Evolutionary conservation across 2,888 invertebrate genomes (phyloP), one percentile per base, ranked within the genome.

Genomic region (Hetaerina titia): DNA sequence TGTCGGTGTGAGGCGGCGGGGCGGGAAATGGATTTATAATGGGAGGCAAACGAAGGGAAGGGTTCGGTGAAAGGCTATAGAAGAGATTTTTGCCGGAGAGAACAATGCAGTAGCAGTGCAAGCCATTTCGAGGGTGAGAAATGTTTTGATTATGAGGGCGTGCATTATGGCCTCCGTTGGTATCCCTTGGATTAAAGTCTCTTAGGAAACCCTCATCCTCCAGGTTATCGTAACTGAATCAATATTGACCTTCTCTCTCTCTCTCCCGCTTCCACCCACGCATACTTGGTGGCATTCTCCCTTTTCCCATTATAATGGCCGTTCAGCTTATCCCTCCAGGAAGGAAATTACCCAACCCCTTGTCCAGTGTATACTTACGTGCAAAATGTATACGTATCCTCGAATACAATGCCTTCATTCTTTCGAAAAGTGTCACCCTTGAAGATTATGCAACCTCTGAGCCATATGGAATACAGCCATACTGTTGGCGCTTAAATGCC

Each of bases 231-330:
- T 81, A 81, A 31, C 81, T 81, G 31, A 81, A 81, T 81, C 81
- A 81, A 81, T 81, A 81, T 81, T 81, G 81, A 81, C 81, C 81
- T 81, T 81, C 81, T 81, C n/a, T 69, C 69, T 69, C 22, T 69
- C 69, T 69, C n/a, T 69, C 69, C 22, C 22, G 25, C 81, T 81
- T 31, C 13, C 2, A 4, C 81, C 13, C 81, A 31, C 31, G 22
- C 31, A 1, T 69, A 22, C 69, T 8, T 60, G 60, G 60, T 9
- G 60, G 31, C 31, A 9, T 31, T 31, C 13, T 13, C 81, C 31
- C 81, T 31, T 31, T 81, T 31, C 13, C 15, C 81, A 31, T 31
- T 19, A 13, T 22, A 31, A 81, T n/a, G 25, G 11, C 31, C 81
- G 81, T 25, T 81, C 31, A 11, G 81, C 81, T 81, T 81, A 81